These are phyloP conservation scores for Elegia similella DNA, from an alignment of 2,888 invertebrate species.

Conservation along the genomic window DNA sequence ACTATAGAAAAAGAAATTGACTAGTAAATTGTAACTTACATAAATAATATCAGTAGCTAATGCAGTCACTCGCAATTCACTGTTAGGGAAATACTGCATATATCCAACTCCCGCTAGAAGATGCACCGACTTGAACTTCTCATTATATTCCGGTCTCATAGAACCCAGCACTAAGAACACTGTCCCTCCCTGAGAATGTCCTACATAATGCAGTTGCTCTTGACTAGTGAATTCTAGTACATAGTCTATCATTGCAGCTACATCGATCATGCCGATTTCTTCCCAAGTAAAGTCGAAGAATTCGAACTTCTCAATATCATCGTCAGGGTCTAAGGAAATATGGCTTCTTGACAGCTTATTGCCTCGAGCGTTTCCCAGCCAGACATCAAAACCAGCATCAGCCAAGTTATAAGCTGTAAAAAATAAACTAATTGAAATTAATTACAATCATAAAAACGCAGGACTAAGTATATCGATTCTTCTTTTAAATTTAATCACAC, in stretches of 20 bases:
- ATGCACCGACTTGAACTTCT: slow-evolving; percentile 54
- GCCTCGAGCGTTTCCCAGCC: slow-evolving; percentile 93
- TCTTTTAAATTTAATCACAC: too few species aligned
- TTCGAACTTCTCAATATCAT: slow-evolving; percentile 29
- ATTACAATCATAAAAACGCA: too few species aligned
- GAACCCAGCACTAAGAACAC: slow-evolving; percentile 50
- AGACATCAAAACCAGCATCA: slow-evolving; percentile 86
- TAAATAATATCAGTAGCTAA: slow-evolving; percentile 43
- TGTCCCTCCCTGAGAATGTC: slow-evolving; percentile 69
- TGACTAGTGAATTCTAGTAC: slow-evolving; percentile 43
- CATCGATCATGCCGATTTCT: slow-evolving; percentile 56
- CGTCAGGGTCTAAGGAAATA: slow-evolving; percentile 47
- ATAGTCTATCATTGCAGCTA: slow-evolving; percentile 62
- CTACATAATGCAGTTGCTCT: slow-evolving; percentile 57
- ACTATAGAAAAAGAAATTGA: too few species aligned
- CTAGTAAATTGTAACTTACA: slow-evolving; percentile 40
- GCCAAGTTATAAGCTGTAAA: slow-evolving; percentile 84
- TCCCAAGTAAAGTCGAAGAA: slow-evolving; percentile 68
- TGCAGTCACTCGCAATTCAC: slow-evolving; percentile 31
- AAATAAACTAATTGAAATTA: too few species aligned
- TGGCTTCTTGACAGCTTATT: slow-evolving; percentile 86
- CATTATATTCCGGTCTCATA: slow-evolving; percentile 51
- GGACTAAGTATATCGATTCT: too few species aligned
- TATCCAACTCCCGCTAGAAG: slow-evolving; percentile 62
- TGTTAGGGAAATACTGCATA: slow-evolving; percentile 47